Base-by-base conservation (phyloP, 2,888 invertebrate genomes). In the Cryptocheilus praepositus region DNA sequence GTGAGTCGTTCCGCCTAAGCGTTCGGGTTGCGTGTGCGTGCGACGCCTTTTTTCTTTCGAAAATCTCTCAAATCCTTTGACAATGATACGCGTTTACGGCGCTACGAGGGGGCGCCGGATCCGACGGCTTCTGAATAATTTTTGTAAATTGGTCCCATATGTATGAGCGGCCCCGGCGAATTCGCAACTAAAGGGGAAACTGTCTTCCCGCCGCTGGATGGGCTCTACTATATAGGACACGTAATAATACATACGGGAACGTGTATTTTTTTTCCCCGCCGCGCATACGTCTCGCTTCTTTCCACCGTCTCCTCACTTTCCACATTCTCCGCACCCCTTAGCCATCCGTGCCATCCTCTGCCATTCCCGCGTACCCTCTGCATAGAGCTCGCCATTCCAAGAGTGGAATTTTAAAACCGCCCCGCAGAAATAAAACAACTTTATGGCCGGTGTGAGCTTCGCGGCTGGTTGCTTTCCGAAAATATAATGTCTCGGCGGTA, bases 121-220 rank as follows among this genome's bases (percentile, higher is more conserved):
- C 69, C 74, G 71, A 69, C 67, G 77, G 74, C 74, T 76, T 75
- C 69, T 75, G 80, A 83, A 84, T 85, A 86, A 86, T 86, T 85
- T 86, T 84, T 81, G 78, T 83, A 85, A 85, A 85, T 85, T 85
- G 85, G 77, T 74, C 83, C 82, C 83, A 82, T 84, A 85, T 83
- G 84, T 82, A 83, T 79, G 83, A 81, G 79, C 64, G 70, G 70
- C 72, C 78, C 74, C 67, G 68, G 68, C 80, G 81, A 83, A 85
- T 85, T 74, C 78, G 72, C 80, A 80, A 81, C 79, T 73, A 81
- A 74, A 76, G 66, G 70, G 67, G 66, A 70, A 73, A 73, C 49
- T 56, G 65, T n/a, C 16, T 53, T 53, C 22, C 67, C 67, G 76
- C 64, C 28, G 3, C 28, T 28, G 28, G 28, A 28, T 28, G 28